Conservation (phyloP, 2,888 invertebrate species). For the Trichogramma evanescens region DNA sequence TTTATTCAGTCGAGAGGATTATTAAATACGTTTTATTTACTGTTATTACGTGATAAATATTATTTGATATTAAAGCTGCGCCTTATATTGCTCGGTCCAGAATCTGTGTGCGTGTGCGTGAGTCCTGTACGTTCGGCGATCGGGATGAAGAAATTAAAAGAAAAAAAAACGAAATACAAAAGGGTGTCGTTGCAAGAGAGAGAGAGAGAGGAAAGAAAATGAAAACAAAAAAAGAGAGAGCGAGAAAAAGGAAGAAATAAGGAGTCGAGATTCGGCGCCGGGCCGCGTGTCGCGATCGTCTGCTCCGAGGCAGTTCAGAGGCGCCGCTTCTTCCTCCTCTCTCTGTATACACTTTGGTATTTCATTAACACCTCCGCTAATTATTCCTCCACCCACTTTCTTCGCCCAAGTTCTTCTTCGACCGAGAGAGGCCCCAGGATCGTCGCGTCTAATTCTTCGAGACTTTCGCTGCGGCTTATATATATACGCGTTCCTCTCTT, state of each 20-base stretch:
- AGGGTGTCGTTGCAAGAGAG: not conserved
- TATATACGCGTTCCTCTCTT: too few species aligned
- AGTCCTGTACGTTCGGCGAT: too few species aligned
- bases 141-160: too few species aligned
- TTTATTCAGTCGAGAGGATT: too few species aligned
- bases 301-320: constrained; percentile 44
- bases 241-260: constrained; percentile 13
- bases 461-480: not conserved
- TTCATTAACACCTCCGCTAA: constrained; percentile 48
- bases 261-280: constrained; percentile 41
- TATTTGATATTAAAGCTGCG: too few species aligned
- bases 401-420: not conserved
- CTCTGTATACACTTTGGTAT: constrained; percentile 45
- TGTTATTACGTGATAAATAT: too few species aligned
- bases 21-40: too few species aligned
- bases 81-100: too few species aligned
- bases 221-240: not conserved
- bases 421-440: not conserved
- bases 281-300: constrained; percentile 44
- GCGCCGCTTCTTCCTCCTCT: constrained; percentile 33
- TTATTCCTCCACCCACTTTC: constrained; percentile 36
- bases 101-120: too few species aligned
- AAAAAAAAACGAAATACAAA: too few species aligned
- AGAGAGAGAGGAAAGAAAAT: not conserved
- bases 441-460: not conserved